These are phyloP conservation scores for Thymelicus lineola DNA, from an alignment of 2,888 invertebrate species.

Conservation along the genomic window DNA sequence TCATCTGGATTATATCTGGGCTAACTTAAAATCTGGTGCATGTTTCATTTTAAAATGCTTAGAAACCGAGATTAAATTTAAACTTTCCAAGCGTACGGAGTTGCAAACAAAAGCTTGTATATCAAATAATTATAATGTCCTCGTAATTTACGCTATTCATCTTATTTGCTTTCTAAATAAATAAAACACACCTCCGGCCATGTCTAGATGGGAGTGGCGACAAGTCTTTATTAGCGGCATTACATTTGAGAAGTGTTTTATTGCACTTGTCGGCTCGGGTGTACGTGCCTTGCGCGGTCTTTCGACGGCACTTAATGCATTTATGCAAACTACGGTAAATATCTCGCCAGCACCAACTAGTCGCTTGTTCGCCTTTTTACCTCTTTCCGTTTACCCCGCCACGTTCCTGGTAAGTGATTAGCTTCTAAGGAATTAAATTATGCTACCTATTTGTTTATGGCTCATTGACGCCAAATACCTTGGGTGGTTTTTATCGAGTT, in stretches of 20 bases:
- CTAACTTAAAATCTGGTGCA: too few species aligned
- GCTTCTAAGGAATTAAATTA: conserved; percentile 30
- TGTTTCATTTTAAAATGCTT: too few species aligned
- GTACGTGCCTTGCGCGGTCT: conserved; percentile 63
- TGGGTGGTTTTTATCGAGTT: too few species aligned
- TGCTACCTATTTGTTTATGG: conserved; percentile 39
- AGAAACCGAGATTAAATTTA: too few species aligned
- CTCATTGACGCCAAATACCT: conserved; percentile 11
- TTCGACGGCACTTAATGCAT: conserved; percentile 61
- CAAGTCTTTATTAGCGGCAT: conserved; percentile 55
- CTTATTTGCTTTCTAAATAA: neutral
- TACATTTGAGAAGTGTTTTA: conserved; percentile 55
- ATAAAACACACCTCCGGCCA: conserved; percentile 3
- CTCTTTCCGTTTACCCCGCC: conserved; percentile 39
- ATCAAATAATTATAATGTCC: too few species aligned
- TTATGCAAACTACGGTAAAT: conserved; percentile 70
- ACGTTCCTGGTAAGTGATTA: conserved; percentile 33
- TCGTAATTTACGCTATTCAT: too few species aligned
- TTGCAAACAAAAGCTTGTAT: too few species aligned
- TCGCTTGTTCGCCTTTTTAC: conserved; percentile 53
- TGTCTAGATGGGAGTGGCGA: conserved; percentile 26
- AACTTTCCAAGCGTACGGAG: too few species aligned
- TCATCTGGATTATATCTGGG: too few species aligned
- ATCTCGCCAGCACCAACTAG: conserved; percentile 58
- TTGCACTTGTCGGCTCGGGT: conserved; percentile 58